These are phyloP conservation scores for Lysandra bellargus DNA, from an alignment of 2,888 invertebrate species.

Conservation along the genomic window DNA sequence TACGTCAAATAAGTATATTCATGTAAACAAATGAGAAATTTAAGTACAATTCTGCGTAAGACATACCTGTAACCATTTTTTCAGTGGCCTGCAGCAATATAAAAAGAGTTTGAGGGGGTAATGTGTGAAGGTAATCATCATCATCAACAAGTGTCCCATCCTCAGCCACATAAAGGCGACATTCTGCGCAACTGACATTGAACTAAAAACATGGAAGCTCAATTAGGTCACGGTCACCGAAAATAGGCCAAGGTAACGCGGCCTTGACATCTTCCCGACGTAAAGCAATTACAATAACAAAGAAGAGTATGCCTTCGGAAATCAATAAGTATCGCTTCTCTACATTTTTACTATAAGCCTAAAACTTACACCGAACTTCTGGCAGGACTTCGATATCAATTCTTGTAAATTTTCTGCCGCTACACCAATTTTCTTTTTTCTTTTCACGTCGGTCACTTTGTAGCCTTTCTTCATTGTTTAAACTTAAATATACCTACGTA, in stretches of 20 bases:
- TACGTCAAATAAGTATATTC: background rate
- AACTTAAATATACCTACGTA: constrained; percentile 8
- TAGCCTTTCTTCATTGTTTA: constrained; percentile 82
- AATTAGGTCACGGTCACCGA: constrained; percentile 59
- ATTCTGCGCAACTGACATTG: constrained; percentile 71
- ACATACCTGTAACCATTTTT: constrained; percentile 81
- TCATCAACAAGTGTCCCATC: constrained; percentile 87
- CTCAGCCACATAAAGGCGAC: constrained; percentile 79
- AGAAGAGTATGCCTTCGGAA: background rate
- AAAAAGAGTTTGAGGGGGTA: constrained; percentile 88
- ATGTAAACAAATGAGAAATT: constrained; percentile 6
- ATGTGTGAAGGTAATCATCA: constrained; percentile 87
- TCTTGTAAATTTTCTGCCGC: constrained; percentile 84
- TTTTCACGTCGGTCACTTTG: constrained; percentile 85
- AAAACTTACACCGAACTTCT: constrained; percentile 82
- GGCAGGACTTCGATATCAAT: constrained; percentile 84
- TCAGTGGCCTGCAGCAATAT: constrained; percentile 78
- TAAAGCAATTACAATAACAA: constrained; percentile 15
- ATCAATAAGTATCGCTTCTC: background rate
- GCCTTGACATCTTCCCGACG: constrained; percentile 51
- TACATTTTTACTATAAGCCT: background rate
- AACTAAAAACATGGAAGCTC: constrained; percentile 59
- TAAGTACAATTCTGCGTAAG: constrained; percentile 33
- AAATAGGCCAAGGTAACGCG: constrained; percentile 46
- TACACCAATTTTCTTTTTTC: constrained; percentile 85